Evolutionary conservation across 2,797 vertebrate genomes (phyloP).

Genomic region (Euphonia xanthogaster): DNA sequence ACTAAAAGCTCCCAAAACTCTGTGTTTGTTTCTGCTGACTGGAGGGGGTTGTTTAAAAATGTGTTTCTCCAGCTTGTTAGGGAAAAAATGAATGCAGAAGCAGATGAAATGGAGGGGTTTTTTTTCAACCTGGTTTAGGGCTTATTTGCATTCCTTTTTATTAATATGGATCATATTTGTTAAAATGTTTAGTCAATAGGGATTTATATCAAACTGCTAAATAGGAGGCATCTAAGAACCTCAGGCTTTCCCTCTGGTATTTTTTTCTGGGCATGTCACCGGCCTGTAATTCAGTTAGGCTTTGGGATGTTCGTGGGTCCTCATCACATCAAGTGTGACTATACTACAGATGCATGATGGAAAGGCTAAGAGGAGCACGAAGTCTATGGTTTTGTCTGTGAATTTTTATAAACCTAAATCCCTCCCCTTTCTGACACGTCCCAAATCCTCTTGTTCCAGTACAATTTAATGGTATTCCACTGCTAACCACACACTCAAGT

Average conservation of each 20-base stretch:
- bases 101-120: not conserved
- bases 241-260: accelerated
- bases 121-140: not conserved
- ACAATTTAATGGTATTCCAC: not conserved
- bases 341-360: not conserved
- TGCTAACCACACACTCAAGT: not conserved
- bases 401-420: not conserved
- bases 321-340: not conserved
- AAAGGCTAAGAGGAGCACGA: not conserved
- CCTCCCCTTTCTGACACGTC: not conserved
- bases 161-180: not conserved
- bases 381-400: not conserved
- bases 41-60: not conserved
- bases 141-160: not conserved
- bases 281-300: not conserved
- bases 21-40: not conserved
- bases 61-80: not conserved
- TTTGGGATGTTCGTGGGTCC: not conserved
- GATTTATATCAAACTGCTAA: not conserved
- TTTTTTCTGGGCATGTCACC: not conserved
- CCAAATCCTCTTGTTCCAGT: not conserved
- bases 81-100: not conserved
- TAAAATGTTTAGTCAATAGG: not conserved
- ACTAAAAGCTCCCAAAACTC: not conserved
- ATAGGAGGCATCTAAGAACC: not conserved